phyloP scores from a whole-genome alignment of 2,113 vertebrate species.

The Silurus glanis region DNA sequence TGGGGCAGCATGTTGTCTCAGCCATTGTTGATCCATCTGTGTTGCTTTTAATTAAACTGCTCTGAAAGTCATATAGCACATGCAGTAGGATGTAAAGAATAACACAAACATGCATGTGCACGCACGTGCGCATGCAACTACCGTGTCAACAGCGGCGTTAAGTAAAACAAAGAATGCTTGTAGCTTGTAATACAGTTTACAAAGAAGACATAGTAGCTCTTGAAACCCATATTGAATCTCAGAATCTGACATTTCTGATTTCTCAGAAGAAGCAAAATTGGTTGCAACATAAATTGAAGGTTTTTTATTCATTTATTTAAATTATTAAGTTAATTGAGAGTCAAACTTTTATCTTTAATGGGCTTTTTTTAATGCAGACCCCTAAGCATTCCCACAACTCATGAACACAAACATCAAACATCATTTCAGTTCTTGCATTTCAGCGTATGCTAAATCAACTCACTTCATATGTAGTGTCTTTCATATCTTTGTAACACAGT shows the following conservation, averaged over 20 bases:
- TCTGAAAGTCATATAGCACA: conserved; percentile 15
- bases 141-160: background rate
- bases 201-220: background rate
- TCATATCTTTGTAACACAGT: background rate
- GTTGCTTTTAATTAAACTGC: conserved; percentile 65
- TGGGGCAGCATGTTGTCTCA: conserved; percentile 49
- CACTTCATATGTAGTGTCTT: background rate
- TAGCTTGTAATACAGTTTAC: background rate
- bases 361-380: conserved; percentile 25
- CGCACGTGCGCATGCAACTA: background rate
- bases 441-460: background rate
- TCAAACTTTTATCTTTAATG: background rate
- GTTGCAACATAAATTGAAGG: background rate
- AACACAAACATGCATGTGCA: conserved; percentile 12
- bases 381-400: conserved; percentile 52
- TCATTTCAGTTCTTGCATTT: conserved; percentile 21
- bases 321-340: background rate
- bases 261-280: background rate
- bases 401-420: conserved; percentile 55
- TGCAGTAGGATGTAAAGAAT: background rate
- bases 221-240: background rate
- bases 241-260: background rate
- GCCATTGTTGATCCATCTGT: conserved; percentile 48
- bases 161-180: background rate
- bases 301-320: background rate